These are phyloP conservation scores for Noctua janthina DNA, from an alignment of 2,888 invertebrate species.

Conservation along the genomic window DNA sequence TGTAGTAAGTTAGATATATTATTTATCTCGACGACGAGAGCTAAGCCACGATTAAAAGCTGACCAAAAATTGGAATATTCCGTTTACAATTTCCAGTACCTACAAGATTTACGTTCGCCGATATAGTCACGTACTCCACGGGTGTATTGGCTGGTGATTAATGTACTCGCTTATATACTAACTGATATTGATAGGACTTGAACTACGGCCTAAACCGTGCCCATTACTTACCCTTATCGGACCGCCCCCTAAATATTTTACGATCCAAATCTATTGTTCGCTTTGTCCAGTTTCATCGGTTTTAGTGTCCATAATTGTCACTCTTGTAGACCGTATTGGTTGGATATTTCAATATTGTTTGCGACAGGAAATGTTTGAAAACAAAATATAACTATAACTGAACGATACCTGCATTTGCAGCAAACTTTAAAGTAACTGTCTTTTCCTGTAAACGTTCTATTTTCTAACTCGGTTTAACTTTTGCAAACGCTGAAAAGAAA, in stretches of 20 bases:
- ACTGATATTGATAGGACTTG: constrained; percentile 28
- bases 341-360: too few relatives aligned
- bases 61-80: background rate
- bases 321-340: background rate
- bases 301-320: background rate
- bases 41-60: background rate
- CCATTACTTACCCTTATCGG: constrained; percentile 33
- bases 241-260: background rate
- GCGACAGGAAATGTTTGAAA: background rate
- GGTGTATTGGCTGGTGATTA: constrained; percentile 14
- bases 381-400: background rate
- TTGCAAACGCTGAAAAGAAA: background rate
- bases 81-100: background rate
- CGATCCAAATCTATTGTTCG: constrained; percentile 2
- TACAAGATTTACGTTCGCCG: background rate
- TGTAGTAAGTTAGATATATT: background rate
- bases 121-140: background rate
- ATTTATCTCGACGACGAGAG: background rate
- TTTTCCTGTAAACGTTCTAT: background rate
- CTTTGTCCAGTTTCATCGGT: background rate
- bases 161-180: constrained; percentile 21
- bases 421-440: background rate
- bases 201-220: background rate
- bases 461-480: background rate
- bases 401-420: background rate